Percentiles rank a stretch among this genome's conserved stretches.
Evolutionary conservation across 1,140 invertebrate species (phyloP).

Genomic region (Ostrea edulis): DNA sequence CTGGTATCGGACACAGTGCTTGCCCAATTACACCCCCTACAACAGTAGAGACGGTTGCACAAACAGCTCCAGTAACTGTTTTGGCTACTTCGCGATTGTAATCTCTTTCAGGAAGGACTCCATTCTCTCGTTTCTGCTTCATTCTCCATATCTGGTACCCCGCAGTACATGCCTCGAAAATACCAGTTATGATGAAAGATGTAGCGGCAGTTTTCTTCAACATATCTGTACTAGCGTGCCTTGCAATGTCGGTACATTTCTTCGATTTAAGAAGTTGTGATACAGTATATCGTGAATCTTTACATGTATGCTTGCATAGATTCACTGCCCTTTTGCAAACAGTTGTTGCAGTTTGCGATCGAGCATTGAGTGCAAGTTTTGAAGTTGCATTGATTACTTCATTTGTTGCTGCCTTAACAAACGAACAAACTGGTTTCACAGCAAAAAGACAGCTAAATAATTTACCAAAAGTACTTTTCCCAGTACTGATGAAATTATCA

Average conservation of each 20-base stretch:
- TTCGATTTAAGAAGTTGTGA: neutral
- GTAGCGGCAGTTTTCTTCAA: neutral
- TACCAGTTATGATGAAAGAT: neutral
- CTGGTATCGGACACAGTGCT: neutral
- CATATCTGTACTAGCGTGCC: neutral
- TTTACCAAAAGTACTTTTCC: neutral
- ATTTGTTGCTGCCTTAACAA: neutral
- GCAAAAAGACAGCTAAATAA: neutral
- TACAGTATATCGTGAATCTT: neutral
- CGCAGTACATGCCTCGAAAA: neutral
- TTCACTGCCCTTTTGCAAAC: neutral
- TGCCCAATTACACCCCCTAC: neutral
- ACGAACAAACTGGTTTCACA: neutral
- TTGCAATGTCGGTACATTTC: neutral
- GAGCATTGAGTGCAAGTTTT: too few relatives aligned
- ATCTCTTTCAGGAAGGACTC: neutral
- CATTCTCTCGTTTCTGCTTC: neutral
- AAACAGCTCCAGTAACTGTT: neutral
- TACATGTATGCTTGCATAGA: neutral
- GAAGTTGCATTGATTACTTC: neutral
- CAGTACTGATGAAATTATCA: neutral
- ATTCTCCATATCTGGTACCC: neutral
- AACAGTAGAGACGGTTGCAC: neutral
- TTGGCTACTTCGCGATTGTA: neutral
- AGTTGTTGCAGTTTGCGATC: neutral